A percentile compares a stretch with the other conserved stretches of the same genome.
These are phyloP conservation scores for Propithecus perrieri DNA, from an alignment of 2,797 vertebrate genomes.

Conservation along the genomic window DNA sequence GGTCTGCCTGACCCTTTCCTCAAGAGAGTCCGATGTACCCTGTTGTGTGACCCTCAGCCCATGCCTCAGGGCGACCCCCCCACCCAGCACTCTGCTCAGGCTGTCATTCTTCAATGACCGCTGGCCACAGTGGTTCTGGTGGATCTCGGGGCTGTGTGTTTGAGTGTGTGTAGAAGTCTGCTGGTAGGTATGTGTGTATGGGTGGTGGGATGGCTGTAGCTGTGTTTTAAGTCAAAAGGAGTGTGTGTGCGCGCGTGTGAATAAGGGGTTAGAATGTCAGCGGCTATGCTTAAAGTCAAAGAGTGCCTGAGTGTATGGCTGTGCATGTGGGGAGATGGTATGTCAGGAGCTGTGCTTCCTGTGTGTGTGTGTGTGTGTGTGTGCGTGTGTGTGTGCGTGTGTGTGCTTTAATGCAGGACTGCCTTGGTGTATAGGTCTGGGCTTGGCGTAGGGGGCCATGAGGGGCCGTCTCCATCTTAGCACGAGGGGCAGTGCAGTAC, in stretches of 20 bases:
- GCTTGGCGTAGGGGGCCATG: background rate
- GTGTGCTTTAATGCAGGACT: background rate
- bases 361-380: background rate
- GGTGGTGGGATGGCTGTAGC: constrained; percentile 37
- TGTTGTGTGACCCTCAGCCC: constrained; percentile 63
- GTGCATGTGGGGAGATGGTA: background rate
- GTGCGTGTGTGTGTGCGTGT: accelerated
- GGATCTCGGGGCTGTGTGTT: constrained; percentile 48
- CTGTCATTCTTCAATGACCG: constrained; percentile 75
- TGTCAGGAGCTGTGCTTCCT: background rate
- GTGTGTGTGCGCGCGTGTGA: background rate
- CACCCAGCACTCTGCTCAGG: constrained; percentile 50
- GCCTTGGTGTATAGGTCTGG: background rate
- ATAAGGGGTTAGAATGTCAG: constrained; percentile 47
- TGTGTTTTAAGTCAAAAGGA: constrained; percentile 62
- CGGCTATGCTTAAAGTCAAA: constrained; percentile 56
- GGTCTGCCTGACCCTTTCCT: constrained; percentile 69
- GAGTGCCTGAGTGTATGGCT: background rate
- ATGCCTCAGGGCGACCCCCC: constrained; percentile 55
- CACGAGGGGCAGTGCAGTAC: background rate
- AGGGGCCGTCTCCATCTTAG: background rate
- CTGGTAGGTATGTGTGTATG: constrained; percentile 52
- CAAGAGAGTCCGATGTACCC: constrained; percentile 53
- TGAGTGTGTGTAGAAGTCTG: constrained; percentile 18
- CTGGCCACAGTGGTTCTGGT: constrained; percentile 67